A percentile compares a stretch with the other conserved stretches of the same genome.
These are phyloP conservation scores for Trichoplusia ni DNA, from an alignment of 1,140 invertebrate genomes.

Conservation along the genomic window DNA sequence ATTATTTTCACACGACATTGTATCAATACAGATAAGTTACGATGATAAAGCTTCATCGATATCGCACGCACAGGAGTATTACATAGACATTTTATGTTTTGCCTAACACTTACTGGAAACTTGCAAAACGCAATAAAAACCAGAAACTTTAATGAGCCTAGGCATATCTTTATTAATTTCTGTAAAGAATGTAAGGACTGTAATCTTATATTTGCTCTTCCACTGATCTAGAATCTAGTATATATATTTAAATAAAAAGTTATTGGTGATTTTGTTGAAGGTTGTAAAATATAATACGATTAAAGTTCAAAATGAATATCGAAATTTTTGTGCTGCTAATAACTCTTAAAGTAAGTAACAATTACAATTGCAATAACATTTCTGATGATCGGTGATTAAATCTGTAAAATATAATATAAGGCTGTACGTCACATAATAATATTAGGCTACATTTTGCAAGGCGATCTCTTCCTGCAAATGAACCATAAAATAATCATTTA, in stretches of 20 bases:
- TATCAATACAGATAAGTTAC: background rate
- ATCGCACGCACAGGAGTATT: background rate
- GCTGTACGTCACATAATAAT: too few species aligned
- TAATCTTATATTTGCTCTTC: too few species aligned
- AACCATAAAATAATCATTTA: too few species aligned
- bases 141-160: background rate
- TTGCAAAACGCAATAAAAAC: slow-evolving; percentile 6
- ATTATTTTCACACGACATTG: too few species aligned
- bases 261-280: too few species aligned
- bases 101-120: background rate
- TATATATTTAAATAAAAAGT: too few species aligned
- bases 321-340: background rate
- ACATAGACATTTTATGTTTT: background rate
- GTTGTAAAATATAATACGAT: background rate
- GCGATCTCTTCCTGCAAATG: too few species aligned
- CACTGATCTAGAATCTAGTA: too few species aligned
- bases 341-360: background rate
- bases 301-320: background rate
- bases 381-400: too few species aligned
- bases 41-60: background rate
- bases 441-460: too few species aligned
- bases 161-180: background rate
- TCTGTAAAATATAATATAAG: too few species aligned
- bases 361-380: background rate
- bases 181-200: background rate